These are phyloP conservation scores for Spheniscus mendiculus DNA, from an alignment of 2,113 vertebrate species.

Conservation along the genomic window DNA sequence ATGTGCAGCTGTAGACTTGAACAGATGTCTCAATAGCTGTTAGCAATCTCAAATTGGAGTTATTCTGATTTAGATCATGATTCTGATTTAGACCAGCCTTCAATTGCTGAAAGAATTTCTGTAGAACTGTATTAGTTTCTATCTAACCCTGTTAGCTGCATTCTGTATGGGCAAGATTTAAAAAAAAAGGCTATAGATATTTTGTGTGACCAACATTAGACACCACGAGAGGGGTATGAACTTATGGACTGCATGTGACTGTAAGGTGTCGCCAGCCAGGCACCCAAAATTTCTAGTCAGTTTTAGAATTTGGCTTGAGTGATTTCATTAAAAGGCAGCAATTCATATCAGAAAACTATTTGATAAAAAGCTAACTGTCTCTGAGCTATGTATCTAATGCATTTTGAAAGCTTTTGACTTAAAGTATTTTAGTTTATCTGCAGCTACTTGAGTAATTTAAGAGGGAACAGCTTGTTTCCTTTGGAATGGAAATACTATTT, in stretches of 20 bases:
- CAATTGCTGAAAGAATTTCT: background rate
- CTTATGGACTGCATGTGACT: background rate
- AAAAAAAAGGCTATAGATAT: background rate
- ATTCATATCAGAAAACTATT: background rate
- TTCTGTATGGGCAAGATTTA: background rate
- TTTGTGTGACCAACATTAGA: background rate
- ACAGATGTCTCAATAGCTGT: background rate
- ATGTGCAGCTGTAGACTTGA: background rate
- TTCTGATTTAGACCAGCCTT: background rate
- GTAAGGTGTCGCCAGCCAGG: background rate
- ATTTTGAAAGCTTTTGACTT: constrained; percentile 38
- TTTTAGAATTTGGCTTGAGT: background rate
- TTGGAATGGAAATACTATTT: background rate
- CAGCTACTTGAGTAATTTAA: constrained; percentile 23
- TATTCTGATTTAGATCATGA: background rate
- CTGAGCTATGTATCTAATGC: background rate
- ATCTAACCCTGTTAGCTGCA: background rate
- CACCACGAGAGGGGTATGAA: background rate
- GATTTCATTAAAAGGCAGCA: background rate
- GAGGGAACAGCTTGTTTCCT: constrained; percentile 36
- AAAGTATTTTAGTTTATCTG: constrained; percentile 28
- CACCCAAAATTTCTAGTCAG: background rate
- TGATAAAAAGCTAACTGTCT: background rate
- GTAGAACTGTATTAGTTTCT: background rate
- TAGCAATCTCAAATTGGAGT: background rate